Conservation (phyloP, 2,888 invertebrate genomes). For the Cataglyphis rosenhaueri region DNA sequence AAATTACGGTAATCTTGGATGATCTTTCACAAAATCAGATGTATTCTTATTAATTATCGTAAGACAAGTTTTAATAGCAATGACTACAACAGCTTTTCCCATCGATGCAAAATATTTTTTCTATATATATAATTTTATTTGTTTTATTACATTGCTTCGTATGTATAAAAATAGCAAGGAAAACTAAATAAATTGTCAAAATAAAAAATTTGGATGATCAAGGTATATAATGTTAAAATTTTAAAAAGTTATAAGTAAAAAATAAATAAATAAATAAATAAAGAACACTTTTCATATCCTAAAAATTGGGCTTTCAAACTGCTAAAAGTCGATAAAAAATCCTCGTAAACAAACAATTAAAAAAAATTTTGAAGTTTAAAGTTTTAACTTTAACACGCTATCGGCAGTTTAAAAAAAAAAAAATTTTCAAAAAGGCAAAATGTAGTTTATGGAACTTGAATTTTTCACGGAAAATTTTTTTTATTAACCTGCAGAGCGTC, state of each 20-base stretch:
- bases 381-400: no score
- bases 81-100: neutral
- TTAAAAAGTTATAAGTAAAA: neutral
- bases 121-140: neutral
- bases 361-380: no score
- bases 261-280: no score
- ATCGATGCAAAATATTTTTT: neutral
- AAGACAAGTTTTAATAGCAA: neutral
- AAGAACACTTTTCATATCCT: no score
- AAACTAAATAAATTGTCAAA: neutral
- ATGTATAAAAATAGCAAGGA: neutral
- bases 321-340: no score
- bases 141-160: neutral
- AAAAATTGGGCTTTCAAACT: no score
- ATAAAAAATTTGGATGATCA: neutral
- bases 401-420: no score
- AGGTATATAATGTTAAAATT: neutral
- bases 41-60: neutral
- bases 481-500: no score
- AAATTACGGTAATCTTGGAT: constrained; percentile 4
- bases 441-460: no score
- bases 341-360: no score
- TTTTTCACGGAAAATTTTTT: no score
- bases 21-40: neutral
- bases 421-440: no score